Evolutionary conservation across 2,113 vertebrate species (phyloP), one percentile per base, ranked within the genome.

Genomic region (Ammodytes dubius): DNA sequence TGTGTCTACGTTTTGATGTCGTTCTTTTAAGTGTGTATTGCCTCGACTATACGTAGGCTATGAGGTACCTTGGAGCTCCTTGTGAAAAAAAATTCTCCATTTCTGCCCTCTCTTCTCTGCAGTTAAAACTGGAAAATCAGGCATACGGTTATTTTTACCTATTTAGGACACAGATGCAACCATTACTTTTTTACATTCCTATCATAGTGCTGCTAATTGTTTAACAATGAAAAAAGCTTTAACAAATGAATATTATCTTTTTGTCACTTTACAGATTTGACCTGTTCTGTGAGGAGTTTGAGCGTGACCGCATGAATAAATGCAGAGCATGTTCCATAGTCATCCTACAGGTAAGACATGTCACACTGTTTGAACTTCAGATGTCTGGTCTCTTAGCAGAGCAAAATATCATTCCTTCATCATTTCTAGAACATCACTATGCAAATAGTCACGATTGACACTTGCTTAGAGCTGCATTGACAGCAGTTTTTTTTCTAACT

Each of bases 11-110:
- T 37, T 45, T 45, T 60, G 11, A 2, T 71, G 10, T 12, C 0
- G 40, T 50, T 56, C 7, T 45, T 73, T 27, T 42, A 11, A 14
- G 14, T 70, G 59, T 19, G 49, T 27, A 39, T 46, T 59, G 27
- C 17, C 54, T 35, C 52, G 66, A 45, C 5, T 3, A 27, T 27
- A 27, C 27, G 27, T 27, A 11, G 12, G 10, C 46, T 37, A 27
- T 45, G 54, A 39, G 8, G 49, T 92, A 83, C 91, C 88, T 78
- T 91, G 87, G 82, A 88, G 66, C 58, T 79, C 79, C 54, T 94
- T 92, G 89, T 49, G 67, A 91, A 92, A 92, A 92, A 92, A 79
- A 81, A 91, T 47, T 91, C 58, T 49, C n/a, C 14, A 57, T 72
- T 88, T 77, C 54, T 46, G 8, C 68, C 5, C 8, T 77, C 11